phyloP scores from a whole-genome alignment of 2,797 vertebrate genomes.

The Macropus fuliginosus region DNA sequence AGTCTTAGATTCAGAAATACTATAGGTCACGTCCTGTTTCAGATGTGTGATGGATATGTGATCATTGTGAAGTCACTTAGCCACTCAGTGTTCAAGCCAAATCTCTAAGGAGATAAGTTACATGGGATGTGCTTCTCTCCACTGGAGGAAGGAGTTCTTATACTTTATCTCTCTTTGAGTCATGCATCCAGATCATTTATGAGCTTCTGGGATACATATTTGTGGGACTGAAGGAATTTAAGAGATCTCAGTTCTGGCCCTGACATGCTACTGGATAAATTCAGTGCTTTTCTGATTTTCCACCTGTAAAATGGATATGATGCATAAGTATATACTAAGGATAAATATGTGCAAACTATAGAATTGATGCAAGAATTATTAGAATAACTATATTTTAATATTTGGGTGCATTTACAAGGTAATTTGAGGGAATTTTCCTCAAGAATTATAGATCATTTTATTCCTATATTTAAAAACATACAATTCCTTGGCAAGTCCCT shows the following conservation, averaged over 20 bases:
- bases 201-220: neutral
- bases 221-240: neutral
- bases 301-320: neutral
- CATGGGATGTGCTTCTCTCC: neutral
- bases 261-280: neutral
- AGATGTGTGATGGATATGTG: neutral
- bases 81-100: neutral
- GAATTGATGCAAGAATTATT: neutral
- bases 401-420: no score
- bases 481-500: conserved; percentile 6
- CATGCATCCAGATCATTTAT: neutral
- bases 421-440: no score
- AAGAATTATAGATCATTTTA: no score
- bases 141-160: neutral
- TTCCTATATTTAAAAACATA: neutral
- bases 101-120: neutral
- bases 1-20: neutral
- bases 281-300: neutral
- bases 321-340: neutral
- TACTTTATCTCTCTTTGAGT: neutral
- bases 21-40: neutral
- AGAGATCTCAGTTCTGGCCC: neutral
- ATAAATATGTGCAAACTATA: neutral
- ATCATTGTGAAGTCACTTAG: neutral
- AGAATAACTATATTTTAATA: no score